phyloP scores from a whole-genome alignment of 2,888 invertebrate genomes.

The Agrotis puta region DNA sequence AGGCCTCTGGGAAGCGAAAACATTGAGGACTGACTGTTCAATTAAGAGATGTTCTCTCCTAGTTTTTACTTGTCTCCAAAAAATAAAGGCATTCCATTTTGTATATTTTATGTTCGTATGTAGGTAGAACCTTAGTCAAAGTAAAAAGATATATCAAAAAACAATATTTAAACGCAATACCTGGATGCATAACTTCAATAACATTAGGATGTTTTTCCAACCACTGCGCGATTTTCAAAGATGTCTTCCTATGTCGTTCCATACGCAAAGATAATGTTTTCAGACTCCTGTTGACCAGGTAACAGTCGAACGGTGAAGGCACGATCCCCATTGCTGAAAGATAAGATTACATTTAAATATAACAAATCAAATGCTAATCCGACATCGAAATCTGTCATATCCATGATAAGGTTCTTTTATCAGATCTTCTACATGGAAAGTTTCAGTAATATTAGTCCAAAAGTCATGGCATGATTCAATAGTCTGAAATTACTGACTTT shows the following conservation, averaged over 20 bases:
- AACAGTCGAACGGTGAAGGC: slow-evolving; percentile 99
- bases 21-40: too few relatives aligned
- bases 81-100: too few relatives aligned
- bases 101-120: not conserved
- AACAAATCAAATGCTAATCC: not conserved
- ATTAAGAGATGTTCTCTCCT: too few relatives aligned
- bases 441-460: not conserved
- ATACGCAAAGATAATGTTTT: slow-evolving; percentile 98
- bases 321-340: slow-evolving; percentile 96
- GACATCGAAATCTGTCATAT: not conserved
- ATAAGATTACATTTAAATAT: slow-evolving; percentile 19
- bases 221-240: slow-evolving; percentile 94
- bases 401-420: not conserved
- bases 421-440: not conserved
- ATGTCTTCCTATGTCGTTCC: slow-evolving; percentile 96
- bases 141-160: not conserved
- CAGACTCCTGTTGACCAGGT: slow-evolving; percentile 97
- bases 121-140: not conserved
- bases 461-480: not conserved
- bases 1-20: too few relatives aligned
- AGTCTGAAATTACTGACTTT: not conserved
- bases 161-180: slow-evolving; percentile 76
- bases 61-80: too few relatives aligned
- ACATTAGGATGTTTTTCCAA: slow-evolving; percentile 95
- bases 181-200: slow-evolving; percentile 96